Base-by-base conservation (phyloP, 1,140 invertebrate species). In the Leptinotarsa undecemlineata region DNA sequence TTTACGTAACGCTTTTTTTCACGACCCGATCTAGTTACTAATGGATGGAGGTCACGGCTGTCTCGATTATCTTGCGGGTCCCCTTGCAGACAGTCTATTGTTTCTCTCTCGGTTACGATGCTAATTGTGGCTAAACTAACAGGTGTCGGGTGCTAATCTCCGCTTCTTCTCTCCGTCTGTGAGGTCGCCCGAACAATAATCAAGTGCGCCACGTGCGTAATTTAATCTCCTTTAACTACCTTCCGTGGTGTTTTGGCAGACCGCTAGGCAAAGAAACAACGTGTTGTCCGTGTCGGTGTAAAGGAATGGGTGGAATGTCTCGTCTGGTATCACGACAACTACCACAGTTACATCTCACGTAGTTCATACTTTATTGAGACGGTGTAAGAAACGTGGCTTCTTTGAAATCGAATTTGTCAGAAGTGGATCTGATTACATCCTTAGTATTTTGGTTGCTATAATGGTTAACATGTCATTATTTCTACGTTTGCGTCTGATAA, bases 31-130 rank as follows among this genome's bases (percentile, higher is more conserved):
- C 72, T 74, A 72, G 74, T 76, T 76, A 68, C 62, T 60, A 48
- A 75, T 63, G 70, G 68, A 70, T 77, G 48, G 64, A 73, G 76
- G 73, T 77, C 76, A 77, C 73, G 76, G 76, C 63, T 70, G 64
- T 71, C 69, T 47, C 68, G 73, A 74, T 74, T 72, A 72, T 72
- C 71, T 72, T 48, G 33, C 48, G 19, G 68, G 60, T 48, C 62
- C 62, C 71, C 71, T 61, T 48, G 71, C 71, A 64, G 71, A 72
- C 71, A 21, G 57, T 71, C 69, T 72, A 72, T 72, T 72, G 71
- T 72, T 72, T 70, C 68, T 21, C 26, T 63, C 71, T 63, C 71
- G 61, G 20, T 47, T 64, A 60, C 71, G 23, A 64, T 72, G 71
- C 71, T 72, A 72, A 72, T 72, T 72, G 71, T 61, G 61, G 71